Percentiles rank a stretch among this genome's conserved stretches.
Evolutionary conservation across 2,113 vertebrate genomes (phyloP).

Genomic region (Macaca mulatta): DNA sequence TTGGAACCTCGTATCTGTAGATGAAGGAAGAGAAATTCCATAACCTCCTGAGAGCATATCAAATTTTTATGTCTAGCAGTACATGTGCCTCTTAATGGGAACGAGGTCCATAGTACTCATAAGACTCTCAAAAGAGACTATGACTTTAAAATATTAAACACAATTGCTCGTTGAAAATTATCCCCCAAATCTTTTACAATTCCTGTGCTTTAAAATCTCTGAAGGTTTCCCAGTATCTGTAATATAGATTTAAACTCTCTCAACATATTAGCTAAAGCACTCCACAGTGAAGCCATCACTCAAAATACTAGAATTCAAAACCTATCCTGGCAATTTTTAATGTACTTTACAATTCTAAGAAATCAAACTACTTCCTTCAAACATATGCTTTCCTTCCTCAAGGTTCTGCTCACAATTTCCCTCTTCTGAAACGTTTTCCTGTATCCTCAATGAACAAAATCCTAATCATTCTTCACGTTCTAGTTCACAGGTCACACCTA

Average conservation of each 20-base stretch:
- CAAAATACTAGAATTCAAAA: background rate
- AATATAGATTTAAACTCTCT: background rate
- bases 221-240: background rate
- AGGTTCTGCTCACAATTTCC: background rate
- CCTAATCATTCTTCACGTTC: background rate
- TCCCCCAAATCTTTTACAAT: background rate
- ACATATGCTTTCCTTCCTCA: background rate
- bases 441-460: background rate
- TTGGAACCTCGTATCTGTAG: background rate
- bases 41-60: background rate
- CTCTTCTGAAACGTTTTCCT: background rate
- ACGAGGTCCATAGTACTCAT: background rate
- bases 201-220: conserved; percentile 23
- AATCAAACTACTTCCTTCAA: background rate
- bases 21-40: background rate
- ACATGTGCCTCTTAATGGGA: background rate
- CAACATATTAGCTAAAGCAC: background rate
- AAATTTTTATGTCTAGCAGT: background rate
- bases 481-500: background rate
- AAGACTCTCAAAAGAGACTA: background rate
- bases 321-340: background rate
- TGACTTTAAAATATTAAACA: background rate
- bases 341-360: background rate
- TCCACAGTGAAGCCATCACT: background rate
- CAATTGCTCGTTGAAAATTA: background rate